Evolutionary conservation across 2,113 vertebrate genomes (phyloP), one percentile per base, ranked within the genome.

Genomic region (Dipodomys spectabilis): DNA sequence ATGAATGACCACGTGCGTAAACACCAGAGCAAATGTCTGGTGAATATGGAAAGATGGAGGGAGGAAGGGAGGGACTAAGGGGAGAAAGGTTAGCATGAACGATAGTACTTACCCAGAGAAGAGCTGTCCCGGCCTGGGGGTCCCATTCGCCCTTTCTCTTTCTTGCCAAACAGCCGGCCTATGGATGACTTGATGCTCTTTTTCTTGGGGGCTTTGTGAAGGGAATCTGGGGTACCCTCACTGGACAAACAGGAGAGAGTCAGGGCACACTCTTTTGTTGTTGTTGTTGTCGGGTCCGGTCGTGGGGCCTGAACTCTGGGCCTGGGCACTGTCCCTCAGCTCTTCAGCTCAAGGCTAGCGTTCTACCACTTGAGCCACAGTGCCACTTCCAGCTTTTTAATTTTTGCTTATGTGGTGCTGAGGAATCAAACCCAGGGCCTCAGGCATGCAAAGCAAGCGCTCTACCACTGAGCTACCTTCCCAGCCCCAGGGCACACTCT

Each of bases 181-280:
- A 99, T 99, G 96, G 99, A 99, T 82, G 99, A 99, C 98, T 99
- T 99, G 98, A 99, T 99, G 98, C 99, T 99, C 96, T 99, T 99
- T 98, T 99, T 99, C 98, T 99, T 99, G 67, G 98, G 99, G 96
- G 98, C 98, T 97, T 99, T 99, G 98, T 99, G 99, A 53, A 99
- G 98, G 19, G 99, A 99, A 93, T 99, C 99, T 95, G 99, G 98
- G 96, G 99, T 98, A 45, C 97, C 94, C 27, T 97, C 97, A 69
- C 97, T 97, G 72, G 44, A n/a, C n/a, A 12, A 84, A 25, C 49
- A 93, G 44, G 60, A 86, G 23, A 30, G 65, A 68, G 39, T 75
- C 18, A 96, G 67, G 15, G 23, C 32, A 16, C 11, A 57, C 15
- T 13, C 53, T 16, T 57, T 57, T 16, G 12, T 16, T 57, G 8